Conservation (phyloP, 2,888 invertebrate species). For the Cantharis nigra region DNA sequence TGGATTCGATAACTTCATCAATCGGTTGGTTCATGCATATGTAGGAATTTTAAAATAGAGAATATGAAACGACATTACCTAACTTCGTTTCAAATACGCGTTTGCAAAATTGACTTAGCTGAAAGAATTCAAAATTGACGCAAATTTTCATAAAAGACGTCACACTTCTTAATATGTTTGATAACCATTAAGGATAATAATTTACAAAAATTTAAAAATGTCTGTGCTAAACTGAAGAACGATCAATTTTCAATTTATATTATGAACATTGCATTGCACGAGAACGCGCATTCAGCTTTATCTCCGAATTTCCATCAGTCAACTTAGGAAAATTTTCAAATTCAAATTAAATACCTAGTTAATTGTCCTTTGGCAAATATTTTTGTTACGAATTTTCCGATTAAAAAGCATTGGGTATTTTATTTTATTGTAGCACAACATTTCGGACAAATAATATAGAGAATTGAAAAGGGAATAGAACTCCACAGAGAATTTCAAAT, state of each 20-base stretch:
- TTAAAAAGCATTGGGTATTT: not conserved
- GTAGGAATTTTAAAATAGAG: not conserved
- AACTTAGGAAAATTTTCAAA: not conserved
- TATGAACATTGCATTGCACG: not conserved
- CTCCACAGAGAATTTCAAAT: not conserved
- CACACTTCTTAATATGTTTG: not conserved
- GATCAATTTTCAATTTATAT: not conserved
- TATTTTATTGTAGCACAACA: not conserved
- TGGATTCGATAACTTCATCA: not conserved
- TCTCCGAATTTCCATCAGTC: not conserved
- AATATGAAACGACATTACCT: not conserved
- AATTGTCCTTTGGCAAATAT: not conserved
- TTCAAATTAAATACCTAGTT: not conserved
- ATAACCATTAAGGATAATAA: not conserved
- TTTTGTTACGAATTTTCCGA: not conserved
- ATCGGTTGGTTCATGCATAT: not conserved
- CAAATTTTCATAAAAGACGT: not conserved
- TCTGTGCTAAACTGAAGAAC: not conserved
- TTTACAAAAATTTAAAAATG: not conserved
- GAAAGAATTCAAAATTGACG: not conserved
- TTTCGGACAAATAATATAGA: not conserved
- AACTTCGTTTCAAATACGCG: not conserved
- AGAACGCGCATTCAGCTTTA: not conserved
- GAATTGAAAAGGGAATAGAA: not conserved
- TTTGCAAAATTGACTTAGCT: not conserved